These are phyloP conservation scores for Tupaia chinensis DNA, from an alignment of 2,113 vertebrate genomes.

Conservation along the genomic window DNA sequence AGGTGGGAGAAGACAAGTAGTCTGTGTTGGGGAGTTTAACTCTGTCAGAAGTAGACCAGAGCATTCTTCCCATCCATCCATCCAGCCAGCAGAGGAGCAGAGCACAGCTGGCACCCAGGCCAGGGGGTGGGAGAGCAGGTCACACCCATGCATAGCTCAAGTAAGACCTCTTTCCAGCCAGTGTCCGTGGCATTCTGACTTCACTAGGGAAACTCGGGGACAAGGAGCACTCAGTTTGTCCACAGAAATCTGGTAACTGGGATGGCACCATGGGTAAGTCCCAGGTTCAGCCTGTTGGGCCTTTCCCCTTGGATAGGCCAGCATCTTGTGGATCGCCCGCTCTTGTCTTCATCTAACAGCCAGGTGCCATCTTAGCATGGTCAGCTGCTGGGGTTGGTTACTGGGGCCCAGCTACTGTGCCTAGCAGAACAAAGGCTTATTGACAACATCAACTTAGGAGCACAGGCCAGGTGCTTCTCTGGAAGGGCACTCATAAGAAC, in stretches of 20 bases:
- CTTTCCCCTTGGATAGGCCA: not conserved
- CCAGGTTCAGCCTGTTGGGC: not conserved
- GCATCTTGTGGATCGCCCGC: not conserved
- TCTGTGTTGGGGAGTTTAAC: not conserved
- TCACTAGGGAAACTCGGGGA: not conserved
- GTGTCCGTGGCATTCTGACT: not conserved
- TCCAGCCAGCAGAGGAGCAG: not conserved
- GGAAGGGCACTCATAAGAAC: slow-evolving; percentile 65
- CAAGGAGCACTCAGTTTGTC: not conserved
- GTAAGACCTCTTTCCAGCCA: not conserved
- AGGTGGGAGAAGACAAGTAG: not conserved
- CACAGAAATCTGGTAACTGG: not conserved
- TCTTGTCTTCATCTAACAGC: slow-evolving; percentile 55
- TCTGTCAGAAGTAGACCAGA: not conserved
- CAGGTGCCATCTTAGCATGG: slow-evolving; percentile 56
- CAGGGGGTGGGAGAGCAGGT: no score
- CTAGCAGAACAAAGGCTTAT: not conserved
- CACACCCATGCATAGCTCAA: not conserved
- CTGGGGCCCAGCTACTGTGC: slow-evolving; percentile 32
- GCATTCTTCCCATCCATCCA: not conserved
- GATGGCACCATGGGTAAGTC: not conserved
- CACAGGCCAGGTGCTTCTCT: slow-evolving; percentile 76
- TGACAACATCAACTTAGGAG: slow-evolving; percentile 75
- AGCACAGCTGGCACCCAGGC: not conserved
- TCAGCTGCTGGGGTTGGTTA: slow-evolving; percentile 78